These are phyloP conservation scores for Cheirogaleus major DNA, from an alignment of 2,797 vertebrate species.

Conservation along the genomic window DNA sequence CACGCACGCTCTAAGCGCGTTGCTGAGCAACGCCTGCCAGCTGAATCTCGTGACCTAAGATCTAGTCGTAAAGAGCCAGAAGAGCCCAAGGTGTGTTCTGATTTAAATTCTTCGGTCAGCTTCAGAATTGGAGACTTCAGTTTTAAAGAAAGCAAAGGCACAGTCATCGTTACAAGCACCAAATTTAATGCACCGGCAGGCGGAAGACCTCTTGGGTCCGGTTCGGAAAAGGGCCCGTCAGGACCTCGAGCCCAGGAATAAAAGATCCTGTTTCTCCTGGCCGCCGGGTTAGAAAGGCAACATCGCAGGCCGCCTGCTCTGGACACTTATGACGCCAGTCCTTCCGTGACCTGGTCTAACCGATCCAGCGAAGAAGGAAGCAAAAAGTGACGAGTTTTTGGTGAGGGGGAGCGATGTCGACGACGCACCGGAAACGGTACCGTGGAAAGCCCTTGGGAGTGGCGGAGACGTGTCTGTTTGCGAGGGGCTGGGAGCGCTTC, in stretches of 20 bases:
- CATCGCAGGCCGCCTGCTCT: background rate
- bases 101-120: background rate
- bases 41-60: rapidly evolving
- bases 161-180: rapidly evolving
- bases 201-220: slow-evolving; percentile 21
- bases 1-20: rapidly evolving
- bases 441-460: background rate
- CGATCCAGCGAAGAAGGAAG: background rate
- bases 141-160: background rate
- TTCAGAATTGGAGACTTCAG: background rate
- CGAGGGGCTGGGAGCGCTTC: background rate
- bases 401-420: background rate
- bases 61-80: rapidly evolving
- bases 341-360: background rate
- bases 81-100: too few species aligned
- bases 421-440: slow-evolving; percentile 55
- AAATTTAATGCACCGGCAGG: background rate
- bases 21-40: rapidly evolving
- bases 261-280: background rate
- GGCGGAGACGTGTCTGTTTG: background rate
- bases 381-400: background rate
- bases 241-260: background rate
- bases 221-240: background rate
- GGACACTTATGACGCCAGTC: too few species aligned
- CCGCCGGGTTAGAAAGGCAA: background rate